A percentile compares a stretch with the other conserved stretches of the same genome.
These are phyloP conservation scores for Pseudochromis fuscus DNA, from an alignment of 2,797 vertebrate species.

Conservation along the genomic window DNA sequence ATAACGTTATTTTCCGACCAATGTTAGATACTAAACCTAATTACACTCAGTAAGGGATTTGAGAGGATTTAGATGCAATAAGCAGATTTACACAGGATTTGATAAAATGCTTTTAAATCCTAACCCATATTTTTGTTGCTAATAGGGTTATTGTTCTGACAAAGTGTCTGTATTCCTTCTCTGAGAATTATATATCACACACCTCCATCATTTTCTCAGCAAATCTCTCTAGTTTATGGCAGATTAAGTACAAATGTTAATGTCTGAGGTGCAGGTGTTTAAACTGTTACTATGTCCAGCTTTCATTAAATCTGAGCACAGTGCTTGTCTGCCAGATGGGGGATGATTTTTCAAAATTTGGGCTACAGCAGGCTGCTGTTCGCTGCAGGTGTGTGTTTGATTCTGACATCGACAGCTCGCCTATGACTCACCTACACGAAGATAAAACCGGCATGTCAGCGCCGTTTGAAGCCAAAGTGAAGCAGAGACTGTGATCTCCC, in stretches of 20 bases:
- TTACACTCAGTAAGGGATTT: background rate
- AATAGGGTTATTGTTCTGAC: background rate
- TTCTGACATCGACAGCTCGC: conserved; percentile 32
- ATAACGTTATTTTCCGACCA: background rate
- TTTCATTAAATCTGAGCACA: background rate
- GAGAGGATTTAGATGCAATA: background rate
- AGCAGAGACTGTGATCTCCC: conserved; percentile 24
- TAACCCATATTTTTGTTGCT: background rate
- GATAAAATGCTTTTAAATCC: background rate
- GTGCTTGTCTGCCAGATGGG: background rate
- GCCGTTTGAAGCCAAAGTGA: conserved; percentile 40
- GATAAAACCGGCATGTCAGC: conserved; percentile 21
- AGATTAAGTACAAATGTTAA: background rate
- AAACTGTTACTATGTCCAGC: background rate
- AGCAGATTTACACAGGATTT: background rate
- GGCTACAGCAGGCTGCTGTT: background rate
- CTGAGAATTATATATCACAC: too few relatives aligned
- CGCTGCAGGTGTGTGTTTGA: conserved; percentile 61
- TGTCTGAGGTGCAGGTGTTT: background rate
- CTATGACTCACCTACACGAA: conserved; percentile 39
- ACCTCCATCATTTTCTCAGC: too few relatives aligned
- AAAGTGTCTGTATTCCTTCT: background rate
- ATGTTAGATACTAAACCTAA: background rate
- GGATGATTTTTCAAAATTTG: conserved; percentile 1
- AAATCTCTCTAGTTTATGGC: background rate